A percentile compares a stretch with the other conserved stretches of the same genome.
Evolutionary conservation across 2,797 vertebrate species (phyloP).

Genomic region (Ptychobarbus kaznakovi): DNA sequence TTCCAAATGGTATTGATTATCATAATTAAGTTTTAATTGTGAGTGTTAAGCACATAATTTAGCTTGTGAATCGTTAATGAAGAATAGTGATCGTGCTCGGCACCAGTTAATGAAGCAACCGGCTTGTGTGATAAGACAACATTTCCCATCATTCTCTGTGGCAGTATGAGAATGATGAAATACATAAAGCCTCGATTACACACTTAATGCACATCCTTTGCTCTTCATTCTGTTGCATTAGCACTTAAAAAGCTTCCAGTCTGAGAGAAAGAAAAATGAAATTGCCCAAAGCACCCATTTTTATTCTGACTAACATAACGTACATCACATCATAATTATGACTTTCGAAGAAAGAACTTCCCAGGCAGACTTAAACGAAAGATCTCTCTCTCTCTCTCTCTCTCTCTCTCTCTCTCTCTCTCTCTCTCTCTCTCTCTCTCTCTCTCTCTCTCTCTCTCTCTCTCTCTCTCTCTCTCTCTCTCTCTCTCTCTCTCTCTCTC

Average conservation of each 20-base stretch:
- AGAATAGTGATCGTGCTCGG: background rate
- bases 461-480: no score
- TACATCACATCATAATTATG: background rate
- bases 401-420: no score
- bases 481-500: no score
- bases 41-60: background rate
- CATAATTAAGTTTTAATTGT: background rate
- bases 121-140: background rate
- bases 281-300: background rate
- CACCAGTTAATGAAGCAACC: conserved; percentile 21
- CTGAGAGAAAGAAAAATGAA: background rate
- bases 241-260: conserved; percentile 13
- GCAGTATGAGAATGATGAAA: background rate
- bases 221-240: background rate
- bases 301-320: background rate
- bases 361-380: background rate
- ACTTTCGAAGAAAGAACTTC: background rate
- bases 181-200: background rate
- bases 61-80: background rate
- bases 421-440: no score
- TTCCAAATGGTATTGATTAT: background rate
- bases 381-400: background rate
- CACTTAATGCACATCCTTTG: background rate
- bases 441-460: no score
- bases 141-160: conserved; percentile 25